Evolutionary conservation across 2,113 vertebrate genomes (phyloP), one percentile per base, ranked within the genome.

Genomic region (Melanocharis versteri): DNA sequence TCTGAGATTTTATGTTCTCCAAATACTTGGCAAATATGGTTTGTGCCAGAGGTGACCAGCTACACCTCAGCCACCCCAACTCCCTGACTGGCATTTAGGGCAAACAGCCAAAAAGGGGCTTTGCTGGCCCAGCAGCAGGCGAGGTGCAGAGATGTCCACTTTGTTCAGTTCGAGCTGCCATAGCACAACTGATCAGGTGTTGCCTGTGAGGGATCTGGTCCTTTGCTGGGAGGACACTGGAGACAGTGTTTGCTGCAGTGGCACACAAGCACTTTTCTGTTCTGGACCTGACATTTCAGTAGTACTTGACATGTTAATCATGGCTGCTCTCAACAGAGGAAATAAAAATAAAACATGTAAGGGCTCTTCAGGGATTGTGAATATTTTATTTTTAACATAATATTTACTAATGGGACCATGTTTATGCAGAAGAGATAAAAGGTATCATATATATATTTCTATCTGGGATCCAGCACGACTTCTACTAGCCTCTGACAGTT

Each of bases 131-230:
- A 48, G 28, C 31, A 62, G 16, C 37, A 53, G 75, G 15, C 48
- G 39, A 28, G 5, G 16, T 10, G 31, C 1, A 66, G 56, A 31
- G 31, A 26, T 13, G 13, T 21, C 17, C 27, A 10, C 11, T 54
- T 30, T 15, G 33, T 11, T 62, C 47, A 50, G 10, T 35, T 78
- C 2, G 5, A 48, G 40, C 42, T 75, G 51, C 60, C 35, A 15
- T 0, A 54, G 60, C 5, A 30, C 31, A 28, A 0, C 20, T 1
- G 7, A 16, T 40, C 50, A 37, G 21, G 9, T 1, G 0, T 0
- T 70, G 22, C 27, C 66, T 54, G 11, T 11, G 51, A 83, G 30
- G 9, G 12, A 68, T 10, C 21, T 42, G 39, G 14, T 33, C 31
- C 5, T 50, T 45, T 73, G 39, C 26, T 87, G 27, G 42, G 37